These are phyloP conservation scores for Sussaba pulchella DNA, from an alignment of 2,888 invertebrate genomes.

Conservation along the genomic window DNA sequence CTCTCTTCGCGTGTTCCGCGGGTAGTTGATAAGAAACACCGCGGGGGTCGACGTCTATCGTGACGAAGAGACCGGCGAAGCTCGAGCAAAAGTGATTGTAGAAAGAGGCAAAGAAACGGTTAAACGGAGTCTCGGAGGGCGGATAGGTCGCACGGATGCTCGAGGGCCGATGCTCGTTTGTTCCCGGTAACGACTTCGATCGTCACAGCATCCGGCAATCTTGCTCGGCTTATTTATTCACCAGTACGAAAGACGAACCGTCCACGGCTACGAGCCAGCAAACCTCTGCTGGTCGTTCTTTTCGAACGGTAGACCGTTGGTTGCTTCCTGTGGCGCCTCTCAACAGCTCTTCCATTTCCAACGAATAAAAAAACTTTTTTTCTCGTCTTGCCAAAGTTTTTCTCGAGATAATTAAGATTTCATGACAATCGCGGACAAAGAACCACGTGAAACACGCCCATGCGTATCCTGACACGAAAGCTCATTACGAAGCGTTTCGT, in stretches of 20 bases:
- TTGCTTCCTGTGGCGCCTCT: neutral
- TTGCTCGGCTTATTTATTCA: slow-evolving; percentile 48
- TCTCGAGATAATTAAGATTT: neutral
- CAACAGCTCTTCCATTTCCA: neutral
- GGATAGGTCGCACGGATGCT: neutral
- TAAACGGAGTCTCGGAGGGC: neutral
- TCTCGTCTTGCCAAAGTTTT: neutral
- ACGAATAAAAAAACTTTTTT: neutral
- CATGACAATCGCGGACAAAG: neutral
- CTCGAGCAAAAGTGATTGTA: too few species aligned
- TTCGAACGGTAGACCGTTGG: neutral
- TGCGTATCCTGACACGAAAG: neutral
- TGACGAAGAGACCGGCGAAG: too few species aligned
- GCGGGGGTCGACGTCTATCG: too few species aligned
- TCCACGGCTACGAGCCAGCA: neutral
- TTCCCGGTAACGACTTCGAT: slow-evolving; percentile 60
- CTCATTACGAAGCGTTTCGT: neutral
- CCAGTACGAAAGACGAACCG: slow-evolving; percentile 22
- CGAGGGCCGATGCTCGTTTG: slow-evolving; percentile 48
- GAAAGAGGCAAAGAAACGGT: neutral
- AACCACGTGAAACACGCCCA: neutral
- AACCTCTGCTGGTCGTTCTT: slow-evolving; percentile 7
- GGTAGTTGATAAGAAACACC: slow-evolving; percentile 51
- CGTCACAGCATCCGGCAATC: slow-evolving; percentile 53
- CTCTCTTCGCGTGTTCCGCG: slow-evolving; percentile 63